Percentiles rank a stretch among this genome's conserved stretches.
Conservation (phyloP, 1,140 invertebrate species). For the Archivesica marissinica region DNA sequence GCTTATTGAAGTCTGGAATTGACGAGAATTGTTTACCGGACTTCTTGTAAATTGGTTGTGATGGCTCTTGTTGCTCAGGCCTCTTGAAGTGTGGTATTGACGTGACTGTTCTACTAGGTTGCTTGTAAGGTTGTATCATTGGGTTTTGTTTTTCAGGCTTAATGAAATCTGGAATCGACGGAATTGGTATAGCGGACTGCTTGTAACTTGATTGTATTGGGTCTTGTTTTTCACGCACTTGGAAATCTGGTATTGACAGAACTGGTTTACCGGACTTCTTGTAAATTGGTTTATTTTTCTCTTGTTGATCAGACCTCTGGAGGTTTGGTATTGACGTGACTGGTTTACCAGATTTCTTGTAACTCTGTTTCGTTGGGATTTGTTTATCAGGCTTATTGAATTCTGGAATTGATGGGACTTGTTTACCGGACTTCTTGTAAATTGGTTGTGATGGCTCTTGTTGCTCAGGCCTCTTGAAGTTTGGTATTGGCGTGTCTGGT, state of each 20-base stretch:
- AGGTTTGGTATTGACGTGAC: not conserved
- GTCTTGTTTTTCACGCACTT: not conserved
- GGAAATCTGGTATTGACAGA: not conserved
- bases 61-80: not conserved
- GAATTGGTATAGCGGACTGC: not conserved
- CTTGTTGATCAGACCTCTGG: not conserved
- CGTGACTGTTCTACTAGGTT: not conserved
- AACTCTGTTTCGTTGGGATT: no score
- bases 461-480: no score
- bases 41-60: not conserved
- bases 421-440: not conserved
- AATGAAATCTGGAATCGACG: not conserved
- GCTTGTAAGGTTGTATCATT: not conserved
- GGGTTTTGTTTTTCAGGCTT: not conserved
- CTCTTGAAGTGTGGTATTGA: not conserved
- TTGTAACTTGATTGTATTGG: not conserved
- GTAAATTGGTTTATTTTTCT: not conserved
- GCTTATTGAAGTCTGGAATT: not conserved
- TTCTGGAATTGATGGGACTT: not conserved
- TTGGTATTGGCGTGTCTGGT: no score
- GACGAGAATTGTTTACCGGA: not conserved
- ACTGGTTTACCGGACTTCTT: not conserved
- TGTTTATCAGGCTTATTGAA: not conserved
- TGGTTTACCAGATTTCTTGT: not conserved
- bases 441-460: no score